phyloP scores from a whole-genome alignment of 2,797 vertebrate species.

The Oryzias dopingdopingensis region DNA sequence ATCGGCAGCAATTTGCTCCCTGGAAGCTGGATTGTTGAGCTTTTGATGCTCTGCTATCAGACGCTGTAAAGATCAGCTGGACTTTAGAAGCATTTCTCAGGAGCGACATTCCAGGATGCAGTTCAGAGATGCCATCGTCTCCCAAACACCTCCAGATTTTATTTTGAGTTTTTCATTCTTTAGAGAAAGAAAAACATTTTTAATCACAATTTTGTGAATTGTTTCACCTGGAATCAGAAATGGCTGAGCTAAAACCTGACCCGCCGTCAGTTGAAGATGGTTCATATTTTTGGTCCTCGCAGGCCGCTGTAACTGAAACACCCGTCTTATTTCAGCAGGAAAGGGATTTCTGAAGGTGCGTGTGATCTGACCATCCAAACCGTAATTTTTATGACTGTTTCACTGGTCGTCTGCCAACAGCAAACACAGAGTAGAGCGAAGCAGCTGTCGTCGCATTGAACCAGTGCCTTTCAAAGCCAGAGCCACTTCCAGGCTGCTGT shows the following conservation, averaged over 20 bases:
- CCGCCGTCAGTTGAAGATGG: too few species aligned
- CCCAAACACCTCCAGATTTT: constrained; percentile 4
- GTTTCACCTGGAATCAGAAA: too few species aligned
- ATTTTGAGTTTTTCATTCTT: background rate
- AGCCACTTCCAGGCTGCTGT: constrained; percentile 50
- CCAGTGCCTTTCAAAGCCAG: constrained; percentile 69
- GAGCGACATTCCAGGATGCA: constrained; percentile 64
- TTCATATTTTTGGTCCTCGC: too few species aligned
- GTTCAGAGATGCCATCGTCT: constrained; percentile 24
- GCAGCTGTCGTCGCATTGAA: constrained; percentile 59
- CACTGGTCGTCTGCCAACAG: constrained; percentile 40
- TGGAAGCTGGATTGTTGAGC: constrained; percentile 49
- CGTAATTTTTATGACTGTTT: constrained; percentile 50
- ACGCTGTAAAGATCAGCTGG: constrained; percentile 44
- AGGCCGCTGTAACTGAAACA: too few species aligned
- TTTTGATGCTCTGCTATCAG: constrained; percentile 55
- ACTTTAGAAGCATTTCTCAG: constrained; percentile 55
- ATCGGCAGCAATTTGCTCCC: constrained; percentile 3
- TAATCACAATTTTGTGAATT: too few species aligned
- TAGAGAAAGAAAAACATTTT: too few species aligned
- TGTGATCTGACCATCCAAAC: constrained; percentile 39
- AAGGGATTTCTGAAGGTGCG: too few species aligned
- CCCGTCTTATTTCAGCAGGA: too few species aligned
- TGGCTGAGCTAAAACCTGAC: too few species aligned
- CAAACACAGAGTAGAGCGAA: constrained; percentile 43